A percentile compares a stretch with the other conserved stretches of the same genome.
Evolutionary conservation across 2,113 vertebrate species (phyloP).

Genomic region (Notiomystis cincta): DNA sequence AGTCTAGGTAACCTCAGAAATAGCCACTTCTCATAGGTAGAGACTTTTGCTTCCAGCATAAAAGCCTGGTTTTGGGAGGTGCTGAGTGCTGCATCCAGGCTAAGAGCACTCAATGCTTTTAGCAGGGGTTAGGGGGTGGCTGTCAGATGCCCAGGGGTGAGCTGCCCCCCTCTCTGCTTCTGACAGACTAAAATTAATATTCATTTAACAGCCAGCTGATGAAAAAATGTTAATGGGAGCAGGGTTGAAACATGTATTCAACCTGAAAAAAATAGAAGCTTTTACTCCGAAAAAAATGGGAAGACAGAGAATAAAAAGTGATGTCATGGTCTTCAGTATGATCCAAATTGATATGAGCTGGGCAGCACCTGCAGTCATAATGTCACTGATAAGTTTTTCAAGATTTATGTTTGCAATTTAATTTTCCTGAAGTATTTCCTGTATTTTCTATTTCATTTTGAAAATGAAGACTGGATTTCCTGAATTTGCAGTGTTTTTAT

Average conservation of each 20-base stretch:
- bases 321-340: not conserved
- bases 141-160: not conserved
- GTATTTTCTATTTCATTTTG: not conserved
- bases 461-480: not conserved
- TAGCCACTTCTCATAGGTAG: not conserved
- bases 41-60: not conserved
- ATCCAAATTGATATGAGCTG: not conserved
- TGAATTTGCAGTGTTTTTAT: not conserved
- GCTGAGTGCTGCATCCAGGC: not conserved
- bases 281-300: not conserved
- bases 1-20: conserved; percentile 62
- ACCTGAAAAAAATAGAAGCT: not conserved
- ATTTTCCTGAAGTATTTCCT: not conserved
- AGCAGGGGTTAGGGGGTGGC: not conserved
- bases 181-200: not conserved
- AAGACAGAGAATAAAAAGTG: not conserved
- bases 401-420: not conserved
- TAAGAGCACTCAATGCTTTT: not conserved
- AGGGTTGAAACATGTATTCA: not conserved
- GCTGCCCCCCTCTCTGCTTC: not conserved
- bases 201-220: not conserved
- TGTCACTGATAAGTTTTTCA: not conserved
- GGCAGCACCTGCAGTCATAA: not conserved
- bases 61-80: not conserved
- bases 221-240: not conserved